phyloP scores from a whole-genome alignment of 2,888 invertebrate species.

The Phaonia tiefii region DNA sequence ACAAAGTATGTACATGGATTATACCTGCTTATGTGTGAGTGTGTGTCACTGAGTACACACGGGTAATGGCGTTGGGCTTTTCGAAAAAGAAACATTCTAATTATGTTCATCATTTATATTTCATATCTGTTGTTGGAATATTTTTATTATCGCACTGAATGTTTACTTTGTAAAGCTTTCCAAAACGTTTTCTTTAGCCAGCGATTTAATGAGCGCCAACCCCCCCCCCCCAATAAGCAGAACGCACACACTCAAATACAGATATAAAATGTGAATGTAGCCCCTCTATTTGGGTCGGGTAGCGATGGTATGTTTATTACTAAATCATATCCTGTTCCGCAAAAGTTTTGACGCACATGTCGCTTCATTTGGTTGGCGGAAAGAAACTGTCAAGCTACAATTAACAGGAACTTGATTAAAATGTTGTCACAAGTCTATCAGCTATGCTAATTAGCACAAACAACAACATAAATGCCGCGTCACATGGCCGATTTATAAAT shows the following conservation, averaged over 20 bases:
- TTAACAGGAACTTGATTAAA: slow-evolving; percentile 60
- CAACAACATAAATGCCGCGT: neutral
- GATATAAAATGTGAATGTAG: neutral
- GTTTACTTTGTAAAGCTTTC: neutral
- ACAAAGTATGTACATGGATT: slow-evolving; percentile 27
- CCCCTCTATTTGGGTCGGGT: neutral
- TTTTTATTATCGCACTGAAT: slow-evolving; percentile 9
- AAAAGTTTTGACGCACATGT: slow-evolving; percentile 28
- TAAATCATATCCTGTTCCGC: slow-evolving; percentile 60
- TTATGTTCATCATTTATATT: slow-evolving; percentile 56
- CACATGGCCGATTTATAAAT: slow-evolving; percentile 3
- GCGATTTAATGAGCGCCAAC: neutral
- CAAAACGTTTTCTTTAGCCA: neutral
- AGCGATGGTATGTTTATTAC: slow-evolving; percentile 54
- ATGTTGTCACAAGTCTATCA: slow-evolving; percentile 42
- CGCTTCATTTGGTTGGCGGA: slow-evolving; percentile 32
- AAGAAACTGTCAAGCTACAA: slow-evolving; percentile 55
- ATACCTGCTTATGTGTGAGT: neutral
- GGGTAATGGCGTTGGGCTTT: slow-evolving; percentile 21
- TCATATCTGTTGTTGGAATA: slow-evolving; percentile 20
- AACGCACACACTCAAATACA: neutral
- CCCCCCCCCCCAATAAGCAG: neutral
- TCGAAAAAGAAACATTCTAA: slow-evolving; percentile 30
- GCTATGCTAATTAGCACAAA: slow-evolving; percentile 44
- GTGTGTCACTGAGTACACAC: neutral